Base-by-base conservation (phyloP, 2,113 vertebrate species). In the Oreochromis aureus region DNA sequence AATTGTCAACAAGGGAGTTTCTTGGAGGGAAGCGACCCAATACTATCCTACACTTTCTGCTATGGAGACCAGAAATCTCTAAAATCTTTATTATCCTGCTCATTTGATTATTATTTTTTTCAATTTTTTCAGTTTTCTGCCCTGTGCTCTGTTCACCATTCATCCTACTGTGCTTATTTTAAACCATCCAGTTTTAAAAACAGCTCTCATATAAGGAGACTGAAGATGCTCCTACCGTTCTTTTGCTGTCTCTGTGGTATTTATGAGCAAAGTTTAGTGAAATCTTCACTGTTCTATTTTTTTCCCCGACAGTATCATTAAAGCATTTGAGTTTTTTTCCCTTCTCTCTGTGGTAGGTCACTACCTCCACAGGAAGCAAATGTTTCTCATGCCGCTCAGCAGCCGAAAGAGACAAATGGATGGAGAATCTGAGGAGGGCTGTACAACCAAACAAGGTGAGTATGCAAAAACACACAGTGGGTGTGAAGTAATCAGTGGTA, bases 341-440 rank as follows among this genome's bases (percentile, higher is more conserved):
- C 36, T n/a, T 63, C 58, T 82, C 55, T 86, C 58, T 87, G 55
- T 71, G 69, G 66, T 89, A 99, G 99, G 98, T 99, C 94, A 99
- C 98, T 30, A 99, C 99, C 80, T 98, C 98, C 39, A 97, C 98
- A 30, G 98, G 98, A 91, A 99, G 98, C 90, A 99, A 99, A 92
- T 99, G 98, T 94, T 99, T 99, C 94, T 99, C 98, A 41, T 99
- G 99, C 87, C 98, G 99, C 12, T 99, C 99, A 1, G 97, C 98
- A 55, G 99, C 99, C 3, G 99, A 99, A 94, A 97, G 98, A 91
- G 99, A 99, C 96, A 99, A 99, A 96, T 99, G 99, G 99, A 99
- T 99, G 99, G 99, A 99, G 95, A 99, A 99, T 94, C 96, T 99
- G 93, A 96, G 98, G 92, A 97, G 99, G 88, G 99, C 98, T 1